phyloP scores from a whole-genome alignment of 2,797 vertebrate genomes.

The Clamator glandarius region DNA sequence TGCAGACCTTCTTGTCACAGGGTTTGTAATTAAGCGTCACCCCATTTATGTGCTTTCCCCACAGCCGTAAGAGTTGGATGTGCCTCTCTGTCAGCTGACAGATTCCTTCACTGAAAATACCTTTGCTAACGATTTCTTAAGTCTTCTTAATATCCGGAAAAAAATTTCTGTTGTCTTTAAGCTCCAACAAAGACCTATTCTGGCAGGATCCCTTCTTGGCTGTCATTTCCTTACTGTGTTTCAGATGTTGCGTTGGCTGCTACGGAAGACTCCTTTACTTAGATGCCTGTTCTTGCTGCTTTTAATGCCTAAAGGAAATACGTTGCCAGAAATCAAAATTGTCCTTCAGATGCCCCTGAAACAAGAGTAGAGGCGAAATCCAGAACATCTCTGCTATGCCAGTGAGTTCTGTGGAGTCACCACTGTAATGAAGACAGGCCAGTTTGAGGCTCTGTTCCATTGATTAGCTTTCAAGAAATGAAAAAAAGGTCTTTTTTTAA shows the following conservation, averaged over 20 bases:
- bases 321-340: not conserved
- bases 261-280: not conserved
- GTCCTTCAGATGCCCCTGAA: not conserved
- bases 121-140: not conserved
- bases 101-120: not conserved
- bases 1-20: not conserved
- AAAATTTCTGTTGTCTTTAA: not conserved
- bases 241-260: accelerated
- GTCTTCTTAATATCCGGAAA: not conserved
- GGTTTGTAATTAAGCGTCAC: not conserved
- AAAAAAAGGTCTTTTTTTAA: not conserved
- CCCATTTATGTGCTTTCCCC: not conserved
- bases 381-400: not conserved
- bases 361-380: not conserved
- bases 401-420: not conserved
- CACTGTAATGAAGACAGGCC: not conserved
- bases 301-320: not conserved
- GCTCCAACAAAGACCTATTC: not conserved
- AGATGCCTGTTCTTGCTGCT: not conserved
- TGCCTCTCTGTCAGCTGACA: not conserved
- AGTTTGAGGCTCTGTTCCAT: not conserved
- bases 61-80: not conserved
- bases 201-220: not conserved
- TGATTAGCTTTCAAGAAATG: not conserved
- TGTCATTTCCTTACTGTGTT: not conserved